A percentile compares a stretch with the other conserved stretches of the same genome.
Conservation (phyloP, 2,113 vertebrate species). For the Semicossyphus pulcher region DNA sequence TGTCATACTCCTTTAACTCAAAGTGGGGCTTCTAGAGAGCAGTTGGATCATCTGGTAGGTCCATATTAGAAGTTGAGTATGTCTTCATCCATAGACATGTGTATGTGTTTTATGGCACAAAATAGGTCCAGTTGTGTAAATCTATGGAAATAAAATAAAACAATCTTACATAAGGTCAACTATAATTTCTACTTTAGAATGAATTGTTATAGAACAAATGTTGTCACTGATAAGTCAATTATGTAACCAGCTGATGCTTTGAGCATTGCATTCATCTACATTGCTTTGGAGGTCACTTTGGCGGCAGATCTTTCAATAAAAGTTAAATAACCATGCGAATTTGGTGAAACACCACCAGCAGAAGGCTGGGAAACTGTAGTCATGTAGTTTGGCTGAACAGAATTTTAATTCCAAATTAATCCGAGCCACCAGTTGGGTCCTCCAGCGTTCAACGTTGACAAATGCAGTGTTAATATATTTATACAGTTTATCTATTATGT, state of each 20-base stretch:
- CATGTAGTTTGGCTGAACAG: neutral
- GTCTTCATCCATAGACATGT: neutral
- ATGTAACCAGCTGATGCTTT: neutral
- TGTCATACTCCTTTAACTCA: no score
- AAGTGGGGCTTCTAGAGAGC: no score
- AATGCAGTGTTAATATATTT: slow-evolving; percentile 34
- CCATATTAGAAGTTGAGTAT: neutral
- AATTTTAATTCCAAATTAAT: neutral
- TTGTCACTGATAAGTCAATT: neutral
- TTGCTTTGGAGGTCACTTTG: neutral
- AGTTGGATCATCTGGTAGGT: no score
- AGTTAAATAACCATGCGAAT: neutral
- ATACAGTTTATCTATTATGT: slow-evolving; percentile 9
- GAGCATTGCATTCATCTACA: neutral
- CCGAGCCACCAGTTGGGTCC: neutral
- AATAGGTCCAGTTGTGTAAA: neutral
- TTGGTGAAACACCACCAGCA: no score
- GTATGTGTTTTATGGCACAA: neutral
- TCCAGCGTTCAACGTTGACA: slow-evolving; percentile 1
- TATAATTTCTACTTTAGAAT: neutral
- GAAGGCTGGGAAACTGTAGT: neutral
- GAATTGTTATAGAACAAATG: neutral
- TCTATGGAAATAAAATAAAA: no score
- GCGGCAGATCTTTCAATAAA: neutral
- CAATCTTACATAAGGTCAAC: no score